These are phyloP conservation scores for Graphium colonna DNA, from an alignment of 2,888 invertebrate species.

Conservation along the genomic window DNA sequence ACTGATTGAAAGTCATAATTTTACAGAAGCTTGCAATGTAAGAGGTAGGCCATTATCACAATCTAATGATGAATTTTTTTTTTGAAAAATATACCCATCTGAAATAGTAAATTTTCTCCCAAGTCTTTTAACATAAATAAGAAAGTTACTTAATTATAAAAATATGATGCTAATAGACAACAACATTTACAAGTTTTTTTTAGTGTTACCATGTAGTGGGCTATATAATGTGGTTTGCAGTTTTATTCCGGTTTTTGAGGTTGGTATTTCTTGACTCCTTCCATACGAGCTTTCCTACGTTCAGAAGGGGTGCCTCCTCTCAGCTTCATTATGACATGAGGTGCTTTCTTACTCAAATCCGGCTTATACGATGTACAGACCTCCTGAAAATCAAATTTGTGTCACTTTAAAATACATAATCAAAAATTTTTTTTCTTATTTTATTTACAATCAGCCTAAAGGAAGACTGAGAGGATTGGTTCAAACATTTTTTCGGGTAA, in stretches of 20 bases:
- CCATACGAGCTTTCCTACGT: slow-evolving; percentile 48
- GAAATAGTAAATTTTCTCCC: neutral
- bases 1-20: no score
- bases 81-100: no score
- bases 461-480: no score
- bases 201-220: neutral
- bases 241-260: slow-evolving; percentile 19
- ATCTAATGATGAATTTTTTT: no score
- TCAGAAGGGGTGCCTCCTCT: slow-evolving; percentile 61
- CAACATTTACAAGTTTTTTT: slow-evolving; percentile 7
- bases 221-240: neutral
- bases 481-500: no score
- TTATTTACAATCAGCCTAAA: no score
- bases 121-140: neutral
- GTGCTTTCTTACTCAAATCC: slow-evolving; percentile 38
- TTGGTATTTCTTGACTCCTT: slow-evolving; percentile 43
- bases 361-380: slow-evolving; percentile 44
- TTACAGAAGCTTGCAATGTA: no score
- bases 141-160: no score
- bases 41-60: no score
- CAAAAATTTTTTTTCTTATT: no score
- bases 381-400: neutral
- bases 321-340: slow-evolving; percentile 50
- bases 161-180: neutral
- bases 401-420: neutral